Base-by-base conservation (phyloP, 2,113 vertebrate genomes). In the Antigone vipio region DNA sequence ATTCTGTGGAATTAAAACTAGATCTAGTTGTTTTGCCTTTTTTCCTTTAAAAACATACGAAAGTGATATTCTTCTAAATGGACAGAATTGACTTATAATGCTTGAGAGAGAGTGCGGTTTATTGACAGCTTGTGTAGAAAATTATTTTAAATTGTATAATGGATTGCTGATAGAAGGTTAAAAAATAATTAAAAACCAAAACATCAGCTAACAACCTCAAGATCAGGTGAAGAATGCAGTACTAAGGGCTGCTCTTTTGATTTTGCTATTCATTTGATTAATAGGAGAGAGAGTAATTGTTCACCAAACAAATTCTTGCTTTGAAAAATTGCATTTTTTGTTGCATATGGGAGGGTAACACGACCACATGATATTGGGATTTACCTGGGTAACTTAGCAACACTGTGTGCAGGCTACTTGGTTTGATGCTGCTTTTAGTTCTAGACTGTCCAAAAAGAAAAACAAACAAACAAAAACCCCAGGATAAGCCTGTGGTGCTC, bases 1-100 rank as follows among this genome's bases (percentile, higher is more conserved):
- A 13, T 91, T 34, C 56, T 77, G 4, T 76, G 74, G 40, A 95
- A 88, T 96, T 96, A 78, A 60, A 96, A 76, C 56, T 72, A 67
- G 55, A 42, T 60, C 15, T n/a, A 11, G 20, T 53, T 94, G 23
- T 29, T 93, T 91, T 86, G 40, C 53, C 26, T 85, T 93, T 84
- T 52, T 77, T 73, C 49, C 16, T 59, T 74, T 52, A 34, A 64
- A 77, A 91, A 56, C 9, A 95, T 90, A 55, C 35, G 1, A 1
- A 73, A 88, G 42, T 73, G 12, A 34, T 95, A 21, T 77, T 96
- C 52, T 60, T 90, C 71, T 82, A 88, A 95, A 89, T 15, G 12
- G 60, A 19, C 9, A 85, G 38, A 88, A 94, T 84, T 96, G 73
- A 93, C 58, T 94, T 87, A 80, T 16, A 76, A 9, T 21, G 22